These are phyloP conservation scores for Chloroceryle aenea DNA, from an alignment of 2,113 vertebrate species.

Conservation along the genomic window DNA sequence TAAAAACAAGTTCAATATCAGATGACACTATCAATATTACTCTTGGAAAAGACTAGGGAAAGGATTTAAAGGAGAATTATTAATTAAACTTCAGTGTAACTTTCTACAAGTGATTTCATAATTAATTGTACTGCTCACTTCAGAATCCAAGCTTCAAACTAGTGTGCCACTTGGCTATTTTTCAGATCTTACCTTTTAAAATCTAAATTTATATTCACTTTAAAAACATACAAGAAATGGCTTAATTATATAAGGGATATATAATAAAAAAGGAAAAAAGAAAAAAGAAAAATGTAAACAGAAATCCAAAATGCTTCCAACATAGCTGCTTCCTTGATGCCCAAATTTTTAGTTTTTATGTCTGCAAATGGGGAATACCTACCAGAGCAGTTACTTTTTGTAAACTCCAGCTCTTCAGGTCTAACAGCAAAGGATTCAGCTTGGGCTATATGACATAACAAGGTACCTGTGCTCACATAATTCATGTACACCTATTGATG, in stretches of 20 bases:
- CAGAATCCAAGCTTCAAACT: background rate
- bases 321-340: background rate
- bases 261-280: background rate
- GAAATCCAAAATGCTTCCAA: background rate
- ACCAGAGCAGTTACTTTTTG: background rate
- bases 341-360: background rate
- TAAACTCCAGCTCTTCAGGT: background rate
- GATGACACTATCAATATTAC: background rate
- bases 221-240: background rate
- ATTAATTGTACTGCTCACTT: background rate
- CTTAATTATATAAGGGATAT: background rate
- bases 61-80: background rate
- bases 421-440: background rate
- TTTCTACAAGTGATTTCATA: background rate
- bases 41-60: background rate
- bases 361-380: background rate
- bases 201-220: background rate
- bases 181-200: background rate
- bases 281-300: background rate
- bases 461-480: background rate
- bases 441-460: background rate
- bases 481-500: fast-evolving
- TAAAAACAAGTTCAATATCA: background rate
- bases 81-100: background rate
- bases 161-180: background rate